Percentiles rank a stretch among this genome's conserved stretches.
These are phyloP conservation scores for Morus bassanus DNA, from an alignment of 2,797 vertebrate genomes.

Conservation along the genomic window DNA sequence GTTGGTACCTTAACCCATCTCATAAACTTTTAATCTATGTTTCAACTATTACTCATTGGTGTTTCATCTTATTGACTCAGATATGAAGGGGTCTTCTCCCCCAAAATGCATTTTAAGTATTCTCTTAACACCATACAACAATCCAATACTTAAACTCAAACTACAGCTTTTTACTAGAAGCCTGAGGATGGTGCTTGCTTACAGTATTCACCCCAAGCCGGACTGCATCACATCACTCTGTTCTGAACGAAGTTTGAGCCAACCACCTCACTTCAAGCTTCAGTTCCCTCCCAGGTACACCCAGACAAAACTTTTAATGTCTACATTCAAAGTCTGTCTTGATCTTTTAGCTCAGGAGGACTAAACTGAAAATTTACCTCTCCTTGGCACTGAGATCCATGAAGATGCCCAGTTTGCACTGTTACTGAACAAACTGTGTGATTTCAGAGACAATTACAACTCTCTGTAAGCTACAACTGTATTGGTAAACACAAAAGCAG, in stretches of 20 bases:
- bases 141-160: not conserved
- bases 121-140: not conserved
- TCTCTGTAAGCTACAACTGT: not conserved
- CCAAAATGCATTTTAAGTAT: not conserved
- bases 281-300: not conserved
- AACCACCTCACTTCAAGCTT: not conserved
- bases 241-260: not conserved
- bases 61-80: not conserved
- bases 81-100: not conserved
- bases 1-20: not conserved
- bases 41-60: not conserved
- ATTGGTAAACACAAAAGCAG: not conserved
- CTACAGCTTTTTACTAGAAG: not conserved
- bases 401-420: not conserved
- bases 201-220: not conserved
- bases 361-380: not conserved
- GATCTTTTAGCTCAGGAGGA: not conserved
- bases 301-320: not conserved
- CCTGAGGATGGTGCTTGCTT: not conserved
- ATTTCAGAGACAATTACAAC: not conserved
- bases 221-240: not conserved
- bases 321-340: not conserved
- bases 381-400: not conserved
- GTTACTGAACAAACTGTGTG: not conserved
- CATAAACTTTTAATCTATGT: not conserved